phyloP scores from a whole-genome alignment of 2,797 vertebrate species.

The Bradypodion ventrale region DNA sequence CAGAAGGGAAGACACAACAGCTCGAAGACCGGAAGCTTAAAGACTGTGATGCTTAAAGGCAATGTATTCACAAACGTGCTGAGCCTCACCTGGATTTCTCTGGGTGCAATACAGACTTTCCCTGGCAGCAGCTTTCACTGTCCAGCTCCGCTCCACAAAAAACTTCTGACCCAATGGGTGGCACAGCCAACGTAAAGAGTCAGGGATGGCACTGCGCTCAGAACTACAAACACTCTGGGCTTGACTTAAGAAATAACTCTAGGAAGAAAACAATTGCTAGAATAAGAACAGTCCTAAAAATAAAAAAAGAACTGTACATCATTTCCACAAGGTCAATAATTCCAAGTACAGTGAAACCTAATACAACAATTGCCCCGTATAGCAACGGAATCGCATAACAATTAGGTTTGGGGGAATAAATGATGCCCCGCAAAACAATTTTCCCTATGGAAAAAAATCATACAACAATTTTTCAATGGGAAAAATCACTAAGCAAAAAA shows the following conservation, averaged over 20 bases:
- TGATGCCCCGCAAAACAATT: no score
- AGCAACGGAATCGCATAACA: no score
- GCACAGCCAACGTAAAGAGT: constrained; percentile 92
- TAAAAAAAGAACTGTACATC: background rate
- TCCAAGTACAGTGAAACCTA: no score
- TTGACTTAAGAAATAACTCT: constrained; percentile 92
- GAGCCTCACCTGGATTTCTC: constrained; percentile 85
- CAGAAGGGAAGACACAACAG: background rate
- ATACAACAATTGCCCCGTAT: no score
- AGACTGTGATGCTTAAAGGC: background rate
- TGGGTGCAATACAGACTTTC: constrained; percentile 88
- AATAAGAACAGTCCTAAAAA: background rate
- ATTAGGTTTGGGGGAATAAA: no score
- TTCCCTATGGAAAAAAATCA: no score
- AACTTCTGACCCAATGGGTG: constrained; percentile 93
- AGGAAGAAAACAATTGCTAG: constrained; percentile 45
- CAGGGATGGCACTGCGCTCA: constrained; percentile 83
- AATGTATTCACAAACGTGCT: rapidly evolving
- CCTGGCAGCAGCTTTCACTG: constrained; percentile 83
- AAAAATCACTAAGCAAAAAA: no score
- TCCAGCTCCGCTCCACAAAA: constrained; percentile 95
- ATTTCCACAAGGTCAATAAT: background rate
- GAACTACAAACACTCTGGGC: constrained; percentile 84
- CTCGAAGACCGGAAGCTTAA: background rate
- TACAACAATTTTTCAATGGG: no score